Evolutionary conservation across 2,797 vertebrate species (phyloP), one percentile per base, ranked within the genome.

Genomic region (Ctenochaetus hawaiiensis): DNA sequence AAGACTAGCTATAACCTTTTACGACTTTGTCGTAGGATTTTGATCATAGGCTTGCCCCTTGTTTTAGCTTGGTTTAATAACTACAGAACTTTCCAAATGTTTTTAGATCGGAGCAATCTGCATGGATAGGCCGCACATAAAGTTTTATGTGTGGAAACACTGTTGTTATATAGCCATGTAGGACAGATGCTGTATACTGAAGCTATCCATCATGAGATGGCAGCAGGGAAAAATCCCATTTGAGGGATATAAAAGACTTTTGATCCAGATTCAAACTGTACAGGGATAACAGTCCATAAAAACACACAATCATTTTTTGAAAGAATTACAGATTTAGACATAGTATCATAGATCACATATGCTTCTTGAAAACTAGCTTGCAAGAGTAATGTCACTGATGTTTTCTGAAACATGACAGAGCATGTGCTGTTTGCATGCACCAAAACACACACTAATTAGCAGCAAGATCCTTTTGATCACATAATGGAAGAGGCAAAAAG

Each of bases 391-490:
- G 37, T 75, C 44, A 58, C 8, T 30, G 37, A 16, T 7, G 3
- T 56, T 52, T 72, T 20, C 45, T 59, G 8, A 52, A 67, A 16
- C 6, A 2, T 16, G 75, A 39, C 70, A 65, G 23, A 51, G 18
- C 34, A 37, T 53, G 45, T 12, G 11, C 39, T 41, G 39, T 30
- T 30, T 16, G 7, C 41, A n/a, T n/a, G 17, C 66, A 61, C 44
- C 58, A 72, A 57, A 73, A 51, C 26, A 30, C 59, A 75, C 58
- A 54, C 41, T 37, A 72, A 67, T 74, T 69, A 67, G 51, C 37
- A 34, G 41, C 14, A 18, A 56, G 61, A 22, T 6, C 12, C 11
- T 62, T 47, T 20, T 34, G 43, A 71, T 18, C 49, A 20, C 2
- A 5, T 26, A 48, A 22, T 6, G 2, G 56, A 57, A 34, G 60